phyloP scores from a whole-genome alignment of 2,888 invertebrate species.

The Sesamia inferens region DNA sequence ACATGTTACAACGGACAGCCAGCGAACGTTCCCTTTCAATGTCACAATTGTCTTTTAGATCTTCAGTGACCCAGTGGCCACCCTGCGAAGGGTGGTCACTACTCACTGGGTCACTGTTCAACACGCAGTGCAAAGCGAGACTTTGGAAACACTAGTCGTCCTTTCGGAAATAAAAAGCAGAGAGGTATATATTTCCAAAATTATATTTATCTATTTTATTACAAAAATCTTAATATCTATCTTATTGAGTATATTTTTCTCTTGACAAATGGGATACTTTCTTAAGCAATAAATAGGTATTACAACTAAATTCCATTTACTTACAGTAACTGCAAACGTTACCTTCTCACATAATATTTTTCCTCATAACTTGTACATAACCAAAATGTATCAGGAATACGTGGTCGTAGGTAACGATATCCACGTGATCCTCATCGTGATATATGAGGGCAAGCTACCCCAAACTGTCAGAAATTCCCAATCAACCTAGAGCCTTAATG shows the following conservation, averaged over 20 bases:
- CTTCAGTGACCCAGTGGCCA: too few species aligned
- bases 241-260: constrained; percentile 19
- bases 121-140: too few species aligned
- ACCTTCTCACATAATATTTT: background rate
- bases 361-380: background rate
- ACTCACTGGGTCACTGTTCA: too few species aligned
- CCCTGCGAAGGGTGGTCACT: too few species aligned
- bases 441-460: too few species aligned
- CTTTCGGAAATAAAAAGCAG: background rate
- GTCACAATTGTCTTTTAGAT: too few species aligned
- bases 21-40: too few species aligned
- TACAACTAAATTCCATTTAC: constrained; percentile 20
- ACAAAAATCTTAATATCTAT: constrained; percentile 21
- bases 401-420: background rate
- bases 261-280: constrained; percentile 15
- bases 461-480: too few species aligned
- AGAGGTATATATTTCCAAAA: constrained; percentile 9
- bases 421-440: background rate
- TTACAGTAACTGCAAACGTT: constrained; percentile 12
- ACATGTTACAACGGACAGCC: too few species aligned
- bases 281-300: constrained; percentile 52
- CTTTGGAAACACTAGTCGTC: background rate
- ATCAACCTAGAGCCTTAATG: too few species aligned
- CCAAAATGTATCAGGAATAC: background rate
- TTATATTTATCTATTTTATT: constrained; percentile 22